These are phyloP conservation scores for Erebia ligea DNA, from an alignment of 2,888 invertebrate genomes.

Conservation along the genomic window DNA sequence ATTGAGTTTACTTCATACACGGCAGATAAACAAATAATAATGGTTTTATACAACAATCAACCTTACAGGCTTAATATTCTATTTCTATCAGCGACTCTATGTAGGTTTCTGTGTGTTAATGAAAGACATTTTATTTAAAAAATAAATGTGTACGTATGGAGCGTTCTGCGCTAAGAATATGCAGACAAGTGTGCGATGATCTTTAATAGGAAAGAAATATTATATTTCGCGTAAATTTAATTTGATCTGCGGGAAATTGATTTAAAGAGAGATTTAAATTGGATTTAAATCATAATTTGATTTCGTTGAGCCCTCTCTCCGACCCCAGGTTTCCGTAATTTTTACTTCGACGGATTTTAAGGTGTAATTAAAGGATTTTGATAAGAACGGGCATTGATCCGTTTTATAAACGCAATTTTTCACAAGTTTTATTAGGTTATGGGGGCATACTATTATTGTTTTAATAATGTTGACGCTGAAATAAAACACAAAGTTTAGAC, in stretches of 20 bases:
- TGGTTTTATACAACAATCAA: too few species aligned
- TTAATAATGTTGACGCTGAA: too few species aligned
- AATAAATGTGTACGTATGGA: too few species aligned
- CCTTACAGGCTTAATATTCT: too few species aligned
- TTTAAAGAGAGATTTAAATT: slow-evolving; percentile 5
- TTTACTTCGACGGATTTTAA: background rate
- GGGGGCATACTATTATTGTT: too few species aligned
- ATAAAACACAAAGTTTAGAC: too few species aligned
- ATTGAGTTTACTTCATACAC: too few species aligned
- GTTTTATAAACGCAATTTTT: background rate
- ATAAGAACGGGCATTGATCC: background rate
- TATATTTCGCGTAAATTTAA: slow-evolving; percentile 16
- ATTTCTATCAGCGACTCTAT: too few species aligned
- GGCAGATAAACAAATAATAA: too few species aligned
- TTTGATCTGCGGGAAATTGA: slow-evolving; percentile 9
- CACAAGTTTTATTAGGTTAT: too few species aligned
- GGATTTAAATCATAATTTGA: slow-evolving; percentile 16
- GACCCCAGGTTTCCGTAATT: background rate
- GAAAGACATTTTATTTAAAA: too few species aligned
- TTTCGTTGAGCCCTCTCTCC: background rate
- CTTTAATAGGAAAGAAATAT: slow-evolving; percentile 1
- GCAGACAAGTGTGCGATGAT: background rate
- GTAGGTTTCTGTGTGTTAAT: too few species aligned
- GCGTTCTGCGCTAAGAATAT: background rate
- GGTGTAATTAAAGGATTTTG: background rate